phyloP scores from a whole-genome alignment of 2,797 vertebrate species.

The Lagodon rhomboides region DNA sequence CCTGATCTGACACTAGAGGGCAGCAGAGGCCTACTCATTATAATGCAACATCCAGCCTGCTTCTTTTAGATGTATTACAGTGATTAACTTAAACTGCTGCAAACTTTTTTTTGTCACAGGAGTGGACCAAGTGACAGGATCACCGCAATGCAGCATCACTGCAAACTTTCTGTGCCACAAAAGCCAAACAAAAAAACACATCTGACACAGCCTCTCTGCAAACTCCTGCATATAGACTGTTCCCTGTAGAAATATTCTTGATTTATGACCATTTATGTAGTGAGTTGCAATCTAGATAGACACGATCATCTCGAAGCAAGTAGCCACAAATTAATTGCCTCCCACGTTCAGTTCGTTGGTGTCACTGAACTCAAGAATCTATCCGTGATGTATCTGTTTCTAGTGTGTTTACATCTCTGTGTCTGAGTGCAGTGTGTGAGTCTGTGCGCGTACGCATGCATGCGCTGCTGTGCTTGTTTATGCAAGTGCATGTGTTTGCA shows the following conservation, averaged over 20 bases:
- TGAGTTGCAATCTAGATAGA: not conserved
- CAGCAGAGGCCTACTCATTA: conserved; percentile 49
- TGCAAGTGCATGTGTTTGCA: conserved; percentile 69
- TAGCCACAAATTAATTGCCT: conserved; percentile 24
- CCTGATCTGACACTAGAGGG: conserved; percentile 43
- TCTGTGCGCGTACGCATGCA: conserved; percentile 45
- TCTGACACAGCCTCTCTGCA: not conserved
- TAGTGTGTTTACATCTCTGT: conserved; percentile 48
- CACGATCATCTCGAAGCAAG: not conserved
- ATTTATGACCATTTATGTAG: not conserved
- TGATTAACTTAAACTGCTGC: not conserved
- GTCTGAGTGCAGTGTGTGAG: conserved; percentile 33
- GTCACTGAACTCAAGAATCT: conserved; percentile 49
- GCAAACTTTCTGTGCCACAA: not conserved
- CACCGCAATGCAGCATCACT: not conserved
- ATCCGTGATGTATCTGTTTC: conserved; percentile 47
- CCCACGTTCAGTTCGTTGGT: conserved; percentile 24
- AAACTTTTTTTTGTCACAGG: not conserved
- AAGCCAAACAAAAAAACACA: not conserved
- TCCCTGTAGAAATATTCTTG: not conserved
- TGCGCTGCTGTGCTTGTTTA: conserved; percentile 66
- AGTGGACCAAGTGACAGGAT: conserved; percentile 3
- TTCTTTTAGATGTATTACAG: not conserved
- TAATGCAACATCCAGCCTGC: not conserved
- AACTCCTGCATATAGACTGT: too few species aligned